Conservation (phyloP, 1,140 invertebrate species). For the Pemphigus obesinymphae region DNA sequence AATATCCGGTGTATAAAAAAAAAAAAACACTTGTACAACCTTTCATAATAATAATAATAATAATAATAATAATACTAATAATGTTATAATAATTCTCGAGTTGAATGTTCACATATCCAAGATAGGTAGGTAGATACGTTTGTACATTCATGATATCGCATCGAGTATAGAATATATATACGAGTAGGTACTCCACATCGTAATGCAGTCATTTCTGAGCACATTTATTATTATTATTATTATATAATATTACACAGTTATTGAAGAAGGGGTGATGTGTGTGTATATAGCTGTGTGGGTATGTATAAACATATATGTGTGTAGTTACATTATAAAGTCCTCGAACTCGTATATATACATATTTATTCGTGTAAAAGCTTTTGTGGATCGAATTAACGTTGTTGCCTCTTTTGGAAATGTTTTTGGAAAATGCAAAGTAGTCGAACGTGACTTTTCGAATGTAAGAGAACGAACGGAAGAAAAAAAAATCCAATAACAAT, state of each 20-base stretch:
- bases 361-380: slow-evolving; percentile 2
- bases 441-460: neutral
- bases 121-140: neutral
- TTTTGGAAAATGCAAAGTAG: slow-evolving; percentile 24
- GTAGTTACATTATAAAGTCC: neutral
- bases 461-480: too few species aligned
- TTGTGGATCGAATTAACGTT: slow-evolving; percentile 29
- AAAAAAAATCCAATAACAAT: too few species aligned
- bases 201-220: neutral
- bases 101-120: too few species aligned
- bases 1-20: neutral
- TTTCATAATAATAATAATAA: neutral
- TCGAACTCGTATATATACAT: neutral
- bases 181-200: neutral
- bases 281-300: too few species aligned
- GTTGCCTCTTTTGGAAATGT: slow-evolving; percentile 10
- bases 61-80: neutral
- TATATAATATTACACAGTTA: neutral
- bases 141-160: neutral
- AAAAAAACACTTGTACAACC: neutral
- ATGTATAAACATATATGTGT: too few species aligned
- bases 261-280: neutral
- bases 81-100: neutral
- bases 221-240: neutral
- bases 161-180: neutral